A percentile compares a stretch with the other conserved stretches of the same genome.
phyloP scores from a whole-genome alignment of 2,113 vertebrate genomes.

The Callopanchax toddi region DNA sequence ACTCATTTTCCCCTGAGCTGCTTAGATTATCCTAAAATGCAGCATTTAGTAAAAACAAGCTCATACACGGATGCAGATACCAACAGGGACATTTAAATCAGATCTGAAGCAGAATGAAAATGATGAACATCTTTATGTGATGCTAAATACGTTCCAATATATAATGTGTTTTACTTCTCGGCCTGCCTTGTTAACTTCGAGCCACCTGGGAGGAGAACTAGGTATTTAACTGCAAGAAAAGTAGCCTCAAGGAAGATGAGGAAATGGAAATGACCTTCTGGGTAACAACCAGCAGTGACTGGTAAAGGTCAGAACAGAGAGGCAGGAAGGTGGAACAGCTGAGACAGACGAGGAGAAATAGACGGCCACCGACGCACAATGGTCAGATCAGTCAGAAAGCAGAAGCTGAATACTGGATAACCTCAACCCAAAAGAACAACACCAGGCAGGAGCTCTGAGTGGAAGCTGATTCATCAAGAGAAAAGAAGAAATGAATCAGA shows the following conservation, averaged over 20 bases:
- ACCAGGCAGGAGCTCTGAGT: too few relatives aligned
- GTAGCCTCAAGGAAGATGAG: conserved; percentile 23
- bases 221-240: conserved; percentile 26
- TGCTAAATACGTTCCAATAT: neutral
- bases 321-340: conserved; percentile 28
- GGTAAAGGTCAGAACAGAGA: conserved; percentile 45
- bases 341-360: conserved; percentile 12
- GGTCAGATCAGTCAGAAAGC: neutral
- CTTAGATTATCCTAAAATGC: neutral
- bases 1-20: neutral
- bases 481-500: conserved; percentile 38
- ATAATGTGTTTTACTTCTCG: conserved; percentile 10
- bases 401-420: too few relatives aligned
- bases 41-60: neutral
- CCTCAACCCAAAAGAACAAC: too few relatives aligned
- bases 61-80: neutral
- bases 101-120: too few relatives aligned
- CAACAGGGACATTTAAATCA: too few relatives aligned
- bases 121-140: neutral
- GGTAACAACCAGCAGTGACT: conserved; percentile 21
- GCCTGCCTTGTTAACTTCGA: conserved; percentile 26
- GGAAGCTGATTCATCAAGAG: conserved; percentile 14
- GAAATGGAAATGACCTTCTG: conserved; percentile 53
- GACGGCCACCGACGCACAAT: conserved; percentile 13
- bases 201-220: conserved; percentile 27